Base-by-base conservation (phyloP, 35 echinoderm and acorn worm genomes). In the Apostichopus japonicus region DNA sequence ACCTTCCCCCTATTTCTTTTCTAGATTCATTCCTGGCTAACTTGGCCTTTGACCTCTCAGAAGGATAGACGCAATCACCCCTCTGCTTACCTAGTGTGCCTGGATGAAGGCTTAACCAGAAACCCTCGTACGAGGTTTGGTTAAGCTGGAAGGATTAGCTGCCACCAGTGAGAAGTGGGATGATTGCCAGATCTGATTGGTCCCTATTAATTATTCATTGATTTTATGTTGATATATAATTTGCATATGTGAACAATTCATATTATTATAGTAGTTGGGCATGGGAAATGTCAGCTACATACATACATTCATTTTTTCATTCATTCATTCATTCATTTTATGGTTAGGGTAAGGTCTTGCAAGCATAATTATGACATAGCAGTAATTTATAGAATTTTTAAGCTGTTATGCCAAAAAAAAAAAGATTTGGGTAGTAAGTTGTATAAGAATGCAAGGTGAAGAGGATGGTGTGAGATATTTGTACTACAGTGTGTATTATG, bases 81-180 rank as follows among this genome's bases (percentile, higher is more conserved):
- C 86, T 65, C 61, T 72, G n/a, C 86, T 89, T 63, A 65, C 8
- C 22, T 23, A 72, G 59, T 89, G 86, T 89, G 62, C 61, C 86
- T 65, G 86, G 86, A 89, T 89, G 86, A 89, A 89, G 63, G 86
- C 86, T 89, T 56, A 19, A 8, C 86, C 86, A 72, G 19, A 89
- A 89, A 89, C 25, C 86, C 61, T 65, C 63, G 4, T 57, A 75
- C 24, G 63, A 89, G 86, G 67, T 10, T 27, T 72, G 86, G 86
- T 73, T 52, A 22, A 89, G 62, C 86, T 89, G 86, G 86, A 89
- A 72, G 56, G 86, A 67, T 72, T 27, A 27, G 56, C 24, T 65
- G 56, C 86, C 86, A 72, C 86, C 72, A 44, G 8, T n/a, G 86
- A 89, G 86, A 65, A 65, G 57, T 54, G 86, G 86, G 86, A 54